These are phyloP conservation scores for Ectemnius cavifrons DNA, from an alignment of 2,888 invertebrate genomes.

Conservation along the genomic window DNA sequence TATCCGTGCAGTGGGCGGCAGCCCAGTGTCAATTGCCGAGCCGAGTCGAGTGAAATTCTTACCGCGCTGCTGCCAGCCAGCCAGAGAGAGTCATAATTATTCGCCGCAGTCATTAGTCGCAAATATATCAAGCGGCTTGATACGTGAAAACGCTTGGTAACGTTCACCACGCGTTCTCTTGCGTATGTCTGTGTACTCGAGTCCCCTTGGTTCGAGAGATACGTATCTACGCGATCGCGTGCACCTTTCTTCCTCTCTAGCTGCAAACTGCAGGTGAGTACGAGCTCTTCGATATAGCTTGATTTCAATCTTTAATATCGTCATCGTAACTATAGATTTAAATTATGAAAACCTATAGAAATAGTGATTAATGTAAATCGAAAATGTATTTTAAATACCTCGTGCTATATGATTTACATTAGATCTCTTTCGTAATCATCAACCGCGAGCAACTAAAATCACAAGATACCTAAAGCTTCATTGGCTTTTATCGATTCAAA, in stretches of 20 bases:
- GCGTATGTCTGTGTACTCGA: slow-evolving; percentile 1
- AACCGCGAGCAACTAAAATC: too few relatives aligned
- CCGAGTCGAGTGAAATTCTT: slow-evolving; percentile 36
- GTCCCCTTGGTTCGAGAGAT: slow-evolving; percentile 19
- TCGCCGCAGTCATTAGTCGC: slow-evolving; percentile 56
- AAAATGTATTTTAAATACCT: too few relatives aligned
- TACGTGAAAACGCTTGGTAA: slow-evolving; percentile 53
- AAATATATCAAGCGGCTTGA: slow-evolving; percentile 54
- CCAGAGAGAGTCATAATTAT: slow-evolving; percentile 56
- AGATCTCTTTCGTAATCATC: too few relatives aligned
- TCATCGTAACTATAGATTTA: too few relatives aligned
- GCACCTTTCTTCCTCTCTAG: slow-evolving; percentile 39
- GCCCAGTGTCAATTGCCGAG: slow-evolving; percentile 26
- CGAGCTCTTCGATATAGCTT: slow-evolving; percentile 8
- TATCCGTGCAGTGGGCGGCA: slow-evolving; percentile 11
- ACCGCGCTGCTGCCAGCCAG: background rate
- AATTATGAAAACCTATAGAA: too few relatives aligned
- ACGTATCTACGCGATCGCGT: slow-evolving; percentile 46
- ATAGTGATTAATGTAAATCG: too few relatives aligned
- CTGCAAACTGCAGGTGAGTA: slow-evolving; percentile 48
- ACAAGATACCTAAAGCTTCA: too few relatives aligned
- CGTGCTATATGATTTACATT: too few relatives aligned
- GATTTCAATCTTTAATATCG: too few relatives aligned
- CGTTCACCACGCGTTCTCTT: slow-evolving; percentile 26
- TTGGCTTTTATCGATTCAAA: too few relatives aligned